Evolutionary conservation across 2,888 invertebrate species (phyloP), one percentile per base, ranked within the genome.

Genomic region (Cistogaster globosa): DNA sequence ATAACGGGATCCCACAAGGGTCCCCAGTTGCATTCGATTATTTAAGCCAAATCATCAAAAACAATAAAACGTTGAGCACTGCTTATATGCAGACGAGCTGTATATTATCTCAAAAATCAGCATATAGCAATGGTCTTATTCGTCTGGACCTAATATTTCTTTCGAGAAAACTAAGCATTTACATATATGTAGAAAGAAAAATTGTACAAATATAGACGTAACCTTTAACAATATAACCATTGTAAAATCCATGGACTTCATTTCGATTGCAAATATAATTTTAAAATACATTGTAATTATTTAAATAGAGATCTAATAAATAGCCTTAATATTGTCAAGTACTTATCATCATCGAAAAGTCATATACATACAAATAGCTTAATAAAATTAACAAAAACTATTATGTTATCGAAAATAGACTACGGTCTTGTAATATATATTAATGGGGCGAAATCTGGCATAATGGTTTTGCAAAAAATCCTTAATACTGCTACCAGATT

Each of bases 251-350:
- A 2, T 26, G 26, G 26, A 26, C 26, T 26, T 26, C 4, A 26
- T 26, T 26, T 42, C 14, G 42, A 42, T 42, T 42, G 42, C 5
- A 42, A 42, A 12, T 42, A 18, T 53, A 53, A 53, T 53, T 53
- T 53, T 53, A 53, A 53, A 5, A 18, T 2, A 16, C 53, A 53
- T 53, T 53, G 53, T 53, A 53, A 53, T 53, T 53, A 53, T 53
- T 53, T 53, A 53, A 53, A 53, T 3, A 53, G 5, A 53, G 12
- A 53, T 16, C n/a, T 53, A 53, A 53, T 18, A 53, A 53, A 53
- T 53, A 53, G 18, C 1, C 18, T 53, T 2, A 53, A 53, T 53
- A 18, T 53, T 18, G 11, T 53, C 2, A 53, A 5, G n/a, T 53
- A 53, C n/a, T 9, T 53, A 2, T 53, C 53, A 0, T 53, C 53